These are phyloP conservation scores for Rhegmatorhina hoffmannsi DNA, from an alignment of 2,113 vertebrate species.

Conservation along the genomic window DNA sequence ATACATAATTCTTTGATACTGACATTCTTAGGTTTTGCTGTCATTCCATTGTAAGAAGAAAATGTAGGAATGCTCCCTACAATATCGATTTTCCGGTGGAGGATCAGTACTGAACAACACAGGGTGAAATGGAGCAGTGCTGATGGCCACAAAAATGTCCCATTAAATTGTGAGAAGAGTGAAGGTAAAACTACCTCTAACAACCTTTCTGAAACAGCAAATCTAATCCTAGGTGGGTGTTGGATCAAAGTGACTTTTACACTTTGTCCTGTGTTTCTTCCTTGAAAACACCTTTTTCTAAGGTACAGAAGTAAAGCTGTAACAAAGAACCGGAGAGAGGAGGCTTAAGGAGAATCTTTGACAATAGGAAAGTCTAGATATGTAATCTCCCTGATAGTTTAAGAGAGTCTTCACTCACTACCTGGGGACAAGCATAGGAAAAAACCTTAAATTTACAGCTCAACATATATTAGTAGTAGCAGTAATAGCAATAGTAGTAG, in stretches of 20 bases:
- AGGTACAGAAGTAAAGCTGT: not conserved
- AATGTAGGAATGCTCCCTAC: not conserved
- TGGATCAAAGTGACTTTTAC: conserved; percentile 7
- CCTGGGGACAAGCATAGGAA: not conserved
- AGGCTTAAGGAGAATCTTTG: not conserved
- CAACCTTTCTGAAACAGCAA: not conserved
- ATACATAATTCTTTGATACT: not conserved
- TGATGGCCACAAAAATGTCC: not conserved
- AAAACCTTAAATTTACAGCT: not conserved
- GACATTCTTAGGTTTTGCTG: not conserved
- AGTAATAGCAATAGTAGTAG: too few relatives aligned
- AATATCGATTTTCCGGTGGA: not conserved
- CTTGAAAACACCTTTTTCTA: not conserved
- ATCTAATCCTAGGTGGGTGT: not conserved
- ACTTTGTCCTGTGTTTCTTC: not conserved
- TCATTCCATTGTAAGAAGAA: not conserved
- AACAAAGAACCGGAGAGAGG: not conserved
- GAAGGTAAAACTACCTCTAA: not conserved
- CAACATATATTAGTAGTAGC: not conserved
- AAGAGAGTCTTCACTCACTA: not conserved
- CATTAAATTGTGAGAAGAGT: not conserved
- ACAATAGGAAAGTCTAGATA: not conserved
- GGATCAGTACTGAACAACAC: not conserved
- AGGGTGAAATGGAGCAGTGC: not conserved
- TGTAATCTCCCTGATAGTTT: not conserved